phyloP scores from a whole-genome alignment of 2,888 invertebrate species.

The Dicyrtoma fusca region DNA sequence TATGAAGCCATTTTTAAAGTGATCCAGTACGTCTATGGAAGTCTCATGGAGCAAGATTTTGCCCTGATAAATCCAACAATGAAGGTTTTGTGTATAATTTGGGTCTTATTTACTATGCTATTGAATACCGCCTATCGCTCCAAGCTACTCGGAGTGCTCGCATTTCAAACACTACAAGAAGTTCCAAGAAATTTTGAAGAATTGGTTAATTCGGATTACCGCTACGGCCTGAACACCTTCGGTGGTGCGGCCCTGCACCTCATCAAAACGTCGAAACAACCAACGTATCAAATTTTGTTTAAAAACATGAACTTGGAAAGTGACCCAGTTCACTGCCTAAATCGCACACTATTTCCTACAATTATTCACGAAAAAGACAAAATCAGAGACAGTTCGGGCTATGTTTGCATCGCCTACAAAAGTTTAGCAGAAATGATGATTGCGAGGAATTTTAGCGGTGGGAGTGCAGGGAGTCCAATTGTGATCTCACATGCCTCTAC shows the following conservation, averaged over 20 bases:
- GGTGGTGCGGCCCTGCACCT: conserved; percentile 45
- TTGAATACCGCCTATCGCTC: conserved; percentile 44
- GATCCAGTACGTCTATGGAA: background rate
- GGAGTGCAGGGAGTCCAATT: too few relatives aligned
- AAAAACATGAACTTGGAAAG: background rate
- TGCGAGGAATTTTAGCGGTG: too few relatives aligned
- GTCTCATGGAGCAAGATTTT: background rate
- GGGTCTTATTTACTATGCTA: conserved; percentile 10
- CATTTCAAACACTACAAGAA: conserved; percentile 41
- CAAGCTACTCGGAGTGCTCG: conserved; percentile 44
- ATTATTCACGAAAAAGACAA: too few relatives aligned
- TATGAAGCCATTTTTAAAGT: background rate
- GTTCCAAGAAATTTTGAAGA: conserved; percentile 44
- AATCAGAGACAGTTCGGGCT: too few relatives aligned
- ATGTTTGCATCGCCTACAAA: too few relatives aligned
- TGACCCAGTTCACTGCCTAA: conserved; percentile 4
- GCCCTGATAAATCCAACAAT: background rate
- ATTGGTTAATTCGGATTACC: conserved; percentile 41
- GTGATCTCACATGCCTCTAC: too few relatives aligned
- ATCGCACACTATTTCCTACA: background rate
- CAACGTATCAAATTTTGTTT: conserved; percentile 38
- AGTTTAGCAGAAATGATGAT: too few relatives aligned
- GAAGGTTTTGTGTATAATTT: background rate
- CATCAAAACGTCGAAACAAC: conserved; percentile 42
- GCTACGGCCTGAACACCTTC: conserved; percentile 41